A percentile compares a stretch with the other conserved stretches of the same genome.
Conservation (phyloP, 2,888 invertebrate genomes). For the Drosophila silvestris region DNA sequence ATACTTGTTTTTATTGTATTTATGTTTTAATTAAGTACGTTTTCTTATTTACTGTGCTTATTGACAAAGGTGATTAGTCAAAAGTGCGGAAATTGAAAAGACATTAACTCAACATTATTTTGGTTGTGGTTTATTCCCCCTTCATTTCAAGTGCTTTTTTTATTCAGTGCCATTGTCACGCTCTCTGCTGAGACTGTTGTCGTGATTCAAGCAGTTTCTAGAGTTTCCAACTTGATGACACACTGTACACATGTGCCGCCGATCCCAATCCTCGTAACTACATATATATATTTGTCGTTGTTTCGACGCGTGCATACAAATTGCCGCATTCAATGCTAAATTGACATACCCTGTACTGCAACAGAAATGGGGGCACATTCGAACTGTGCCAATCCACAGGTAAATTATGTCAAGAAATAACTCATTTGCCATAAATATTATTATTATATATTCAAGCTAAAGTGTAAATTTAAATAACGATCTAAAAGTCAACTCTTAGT, state of each 20-base stretch:
- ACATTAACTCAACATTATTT: conserved; percentile 34
- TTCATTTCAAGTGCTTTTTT: conserved; percentile 5
- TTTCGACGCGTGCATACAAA: conserved; percentile 67
- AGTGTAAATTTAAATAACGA: neutral
- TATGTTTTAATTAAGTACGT: neutral
- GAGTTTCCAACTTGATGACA: conserved; percentile 50
- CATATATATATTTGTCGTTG: conserved; percentile 27
- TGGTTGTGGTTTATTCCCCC: conserved; percentile 12
- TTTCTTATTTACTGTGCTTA: neutral
- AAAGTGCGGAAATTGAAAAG: conserved; percentile 9
- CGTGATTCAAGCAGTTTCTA: conserved; percentile 68
- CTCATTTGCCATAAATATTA: neutral
- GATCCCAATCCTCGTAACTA: conserved; percentile 19
- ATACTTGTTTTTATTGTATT: neutral
- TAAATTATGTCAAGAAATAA: neutral
- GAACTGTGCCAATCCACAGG: neutral
- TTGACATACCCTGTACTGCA: conserved; percentile 24
- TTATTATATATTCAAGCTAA: neutral
- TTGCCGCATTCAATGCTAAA: conserved; percentile 38
- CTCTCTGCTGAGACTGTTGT: conserved; percentile 10
- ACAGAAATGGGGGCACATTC: neutral
- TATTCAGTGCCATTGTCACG: conserved; percentile 39
- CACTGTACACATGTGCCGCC: neutral
- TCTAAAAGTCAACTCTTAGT: neutral
- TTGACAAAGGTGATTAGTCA: conserved; percentile 1